Evolutionary conservation across 2,113 vertebrate species (phyloP).

Genomic region (Clinocottus analis): DNA sequence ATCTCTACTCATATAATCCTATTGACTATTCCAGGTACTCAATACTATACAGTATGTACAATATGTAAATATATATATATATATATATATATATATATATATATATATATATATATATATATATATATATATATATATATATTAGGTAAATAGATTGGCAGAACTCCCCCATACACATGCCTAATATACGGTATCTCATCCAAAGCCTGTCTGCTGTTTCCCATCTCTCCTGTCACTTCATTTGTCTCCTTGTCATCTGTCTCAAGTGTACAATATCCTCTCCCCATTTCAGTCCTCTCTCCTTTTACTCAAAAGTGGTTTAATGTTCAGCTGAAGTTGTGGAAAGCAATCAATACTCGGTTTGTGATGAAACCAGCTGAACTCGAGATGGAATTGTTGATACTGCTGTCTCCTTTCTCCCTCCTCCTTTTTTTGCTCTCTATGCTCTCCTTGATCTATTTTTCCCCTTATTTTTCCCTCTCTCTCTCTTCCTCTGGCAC

Average conservation of each 20-base stretch:
- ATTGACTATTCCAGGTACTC: constrained; percentile 71
- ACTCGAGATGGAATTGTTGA: constrained; percentile 61
- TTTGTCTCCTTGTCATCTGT: constrained; percentile 50
- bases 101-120: constrained; percentile 71
- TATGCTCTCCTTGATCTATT: constrained; percentile 11
- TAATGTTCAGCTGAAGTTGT: constrained; percentile 67
- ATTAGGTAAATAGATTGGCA: constrained; percentile 60
- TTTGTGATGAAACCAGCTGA: constrained; percentile 69
- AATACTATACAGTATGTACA: constrained; percentile 64
- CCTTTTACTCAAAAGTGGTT: constrained; percentile 49
- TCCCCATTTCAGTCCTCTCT: constrained; percentile 21
- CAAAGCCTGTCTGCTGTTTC: constrained; percentile 42
- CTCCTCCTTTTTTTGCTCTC: constrained; percentile 38
- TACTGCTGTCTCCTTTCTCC: constrained; percentile 46
- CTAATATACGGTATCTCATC: constrained; percentile 44
- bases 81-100: constrained; percentile 70
- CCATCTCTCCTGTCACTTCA: constrained; percentile 32
- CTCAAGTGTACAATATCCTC: constrained; percentile 48
- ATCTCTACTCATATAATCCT: constrained; percentile 65
- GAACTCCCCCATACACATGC: constrained; percentile 31
- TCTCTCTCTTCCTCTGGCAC: constrained; percentile 73
- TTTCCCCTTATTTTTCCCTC: constrained; percentile 49
- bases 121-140: constrained; percentile 69
- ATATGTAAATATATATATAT: constrained; percentile 71
- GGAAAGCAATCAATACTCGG: constrained; percentile 67